phyloP scores from a whole-genome alignment of 2,888 invertebrate species.

The Marronus borbonicus region DNA sequence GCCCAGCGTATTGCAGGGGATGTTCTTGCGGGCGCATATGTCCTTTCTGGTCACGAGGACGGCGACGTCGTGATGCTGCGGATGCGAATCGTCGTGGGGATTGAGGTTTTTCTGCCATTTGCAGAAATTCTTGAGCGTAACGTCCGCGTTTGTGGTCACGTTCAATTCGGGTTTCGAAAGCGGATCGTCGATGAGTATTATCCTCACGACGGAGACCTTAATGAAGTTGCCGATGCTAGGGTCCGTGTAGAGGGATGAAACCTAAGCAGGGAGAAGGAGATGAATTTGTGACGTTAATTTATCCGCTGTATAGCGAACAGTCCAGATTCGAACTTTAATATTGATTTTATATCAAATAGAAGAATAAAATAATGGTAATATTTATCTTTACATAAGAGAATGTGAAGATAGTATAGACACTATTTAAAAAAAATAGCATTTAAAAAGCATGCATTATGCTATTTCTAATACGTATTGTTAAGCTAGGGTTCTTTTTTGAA shows the following conservation, averaged over 20 bases:
- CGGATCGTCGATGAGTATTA: slow-evolving; percentile 83
- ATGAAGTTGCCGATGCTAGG: slow-evolving; percentile 93
- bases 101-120: slow-evolving; percentile 86
- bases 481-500: too few species aligned
- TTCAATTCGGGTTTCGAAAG: slow-evolving; percentile 75
- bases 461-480: too few species aligned
- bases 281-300: slow-evolving; percentile 16
- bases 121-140: slow-evolving; percentile 88
- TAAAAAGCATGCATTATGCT: too few species aligned
- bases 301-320: background rate
- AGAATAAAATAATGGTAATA: too few species aligned
- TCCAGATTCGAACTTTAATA: background rate
- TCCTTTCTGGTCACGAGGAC: slow-evolving; percentile 87
- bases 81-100: slow-evolving; percentile 83
- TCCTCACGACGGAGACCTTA: slow-evolving; percentile 90
- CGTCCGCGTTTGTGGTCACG: slow-evolving; percentile 86
- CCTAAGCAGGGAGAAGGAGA: slow-evolving; percentile 67
- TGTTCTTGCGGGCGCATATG: slow-evolving; percentile 76
- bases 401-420: too few species aligned
- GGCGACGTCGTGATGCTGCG: slow-evolving; percentile 92
- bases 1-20: slow-evolving; percentile 81
- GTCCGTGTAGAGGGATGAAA: slow-evolving; percentile 87
- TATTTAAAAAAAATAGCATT: too few species aligned
- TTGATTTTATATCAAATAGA: background rate
- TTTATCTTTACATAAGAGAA: too few species aligned